These are phyloP conservation scores for Harlomillsia oculata DNA, from an alignment of 1,140 invertebrate genomes.

Conservation along the genomic window DNA sequence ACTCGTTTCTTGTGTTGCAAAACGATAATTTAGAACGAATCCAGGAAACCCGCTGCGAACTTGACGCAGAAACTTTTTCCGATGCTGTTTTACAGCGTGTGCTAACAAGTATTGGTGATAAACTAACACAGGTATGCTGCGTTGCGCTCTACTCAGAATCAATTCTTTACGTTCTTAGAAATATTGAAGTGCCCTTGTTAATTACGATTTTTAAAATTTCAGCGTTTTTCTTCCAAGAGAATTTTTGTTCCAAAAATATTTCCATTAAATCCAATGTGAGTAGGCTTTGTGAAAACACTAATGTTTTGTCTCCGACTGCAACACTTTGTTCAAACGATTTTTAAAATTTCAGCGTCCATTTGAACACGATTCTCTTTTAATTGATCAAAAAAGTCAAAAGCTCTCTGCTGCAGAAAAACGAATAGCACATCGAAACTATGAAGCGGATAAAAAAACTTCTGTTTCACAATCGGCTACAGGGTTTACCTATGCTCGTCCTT, in stretches of 20 bases:
- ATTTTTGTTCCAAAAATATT: conserved; percentile 72
- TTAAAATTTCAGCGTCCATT: conserved; percentile 87
- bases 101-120: conserved; percentile 53
- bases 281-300: conserved; percentile 91
- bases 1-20: conserved; percentile 53
- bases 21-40: conserved; percentile 23
- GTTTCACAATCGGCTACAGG: conserved; percentile 45
- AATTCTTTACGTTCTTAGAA: background rate
- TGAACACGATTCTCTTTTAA: conserved; percentile 89
- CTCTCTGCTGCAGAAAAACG: conserved; percentile 89
- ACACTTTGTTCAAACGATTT: conserved; percentile 87
- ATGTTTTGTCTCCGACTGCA: conserved; percentile 71
- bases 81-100: conserved; percentile 73
- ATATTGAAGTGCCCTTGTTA: background rate
- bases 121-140: conserved; percentile 54
- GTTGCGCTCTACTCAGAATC: background rate
- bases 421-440: conserved; percentile 84
- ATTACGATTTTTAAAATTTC: conserved; percentile 6
- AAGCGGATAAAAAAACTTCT: conserved; percentile 82
- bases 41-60: conserved; percentile 5
- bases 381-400: conserved; percentile 92
- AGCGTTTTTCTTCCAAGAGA: conserved; percentile 26
- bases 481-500: conserved; percentile 39
- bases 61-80: conserved; percentile 49
- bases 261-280: conserved; percentile 96